A percentile compares a stretch with the other conserved stretches of the same genome.
These are phyloP conservation scores for Eclectus roratus DNA, from an alignment of 2,113 vertebrate species.

Conservation along the genomic window DNA sequence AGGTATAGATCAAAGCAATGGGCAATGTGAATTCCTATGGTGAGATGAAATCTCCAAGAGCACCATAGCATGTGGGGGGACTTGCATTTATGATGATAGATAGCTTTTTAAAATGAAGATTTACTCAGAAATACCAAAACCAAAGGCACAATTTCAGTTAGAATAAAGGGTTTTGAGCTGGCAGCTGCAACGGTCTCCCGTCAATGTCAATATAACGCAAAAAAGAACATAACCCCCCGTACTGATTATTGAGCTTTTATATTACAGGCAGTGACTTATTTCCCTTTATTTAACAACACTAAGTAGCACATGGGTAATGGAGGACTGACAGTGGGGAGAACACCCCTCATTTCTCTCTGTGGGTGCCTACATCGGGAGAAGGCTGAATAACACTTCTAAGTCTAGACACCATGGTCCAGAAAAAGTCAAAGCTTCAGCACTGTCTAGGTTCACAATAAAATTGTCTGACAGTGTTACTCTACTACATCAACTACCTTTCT, in stretches of 20 bases:
- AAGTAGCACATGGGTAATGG: neutral
- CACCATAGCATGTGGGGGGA: neutral
- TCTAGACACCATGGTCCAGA: neutral
- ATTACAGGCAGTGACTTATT: neutral
- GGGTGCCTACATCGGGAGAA: neutral
- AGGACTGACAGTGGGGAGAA: neutral
- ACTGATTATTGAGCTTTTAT: neutral
- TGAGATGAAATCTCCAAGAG: neutral
- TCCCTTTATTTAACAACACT: neutral
- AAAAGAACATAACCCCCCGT: neutral
- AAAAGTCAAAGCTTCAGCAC: neutral
- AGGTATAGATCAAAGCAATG: neutral
- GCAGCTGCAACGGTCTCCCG: neutral
- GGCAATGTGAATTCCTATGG: neutral
- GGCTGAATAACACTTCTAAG: neutral
- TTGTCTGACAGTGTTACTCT: neutral
- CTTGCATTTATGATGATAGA: neutral
- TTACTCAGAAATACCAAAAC: neutral
- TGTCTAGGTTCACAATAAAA: neutral
- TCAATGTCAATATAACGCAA: neutral
- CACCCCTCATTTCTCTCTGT: neutral
- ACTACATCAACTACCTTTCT: neutral
- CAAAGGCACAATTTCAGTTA: neutral
- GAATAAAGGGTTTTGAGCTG: neutral
- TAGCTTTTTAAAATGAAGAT: neutral